Evolutionary conservation across 2,888 invertebrate genomes (phyloP).

Genomic region (Brenthis daphne): DNA sequence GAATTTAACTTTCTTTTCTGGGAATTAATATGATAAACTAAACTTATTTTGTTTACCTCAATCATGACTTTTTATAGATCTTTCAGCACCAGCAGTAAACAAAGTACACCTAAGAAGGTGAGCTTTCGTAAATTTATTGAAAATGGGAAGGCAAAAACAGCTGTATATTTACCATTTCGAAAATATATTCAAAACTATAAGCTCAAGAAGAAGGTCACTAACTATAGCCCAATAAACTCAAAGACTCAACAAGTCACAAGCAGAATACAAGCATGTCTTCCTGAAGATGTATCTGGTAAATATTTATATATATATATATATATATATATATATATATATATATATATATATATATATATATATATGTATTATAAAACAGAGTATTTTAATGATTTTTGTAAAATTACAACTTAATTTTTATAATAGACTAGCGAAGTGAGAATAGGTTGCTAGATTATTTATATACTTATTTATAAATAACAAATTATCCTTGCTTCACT

Average conservation of each 20-base stretch:
- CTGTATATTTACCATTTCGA: conserved; percentile 86
- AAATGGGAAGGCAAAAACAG: conserved; percentile 71
- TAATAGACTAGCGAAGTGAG: background rate
- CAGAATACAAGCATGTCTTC: conserved; percentile 62
- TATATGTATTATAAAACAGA: too few relatives aligned
- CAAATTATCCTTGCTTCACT: too few relatives aligned
- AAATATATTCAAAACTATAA: conserved; percentile 73
- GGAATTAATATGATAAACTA: background rate
- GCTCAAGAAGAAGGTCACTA: conserved; percentile 63
- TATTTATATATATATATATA: too few relatives aligned
- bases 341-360: too few relatives aligned
- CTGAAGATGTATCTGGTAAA: conserved; percentile 65
- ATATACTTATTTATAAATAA: too few relatives aligned
- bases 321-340: too few relatives aligned
- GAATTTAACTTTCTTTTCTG: background rate
- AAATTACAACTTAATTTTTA: too few relatives aligned
- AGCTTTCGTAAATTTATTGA: conserved; percentile 75
- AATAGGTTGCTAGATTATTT: too few relatives aligned
- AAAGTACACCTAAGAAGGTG: conserved; percentile 75
- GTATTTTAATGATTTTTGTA: too few relatives aligned
- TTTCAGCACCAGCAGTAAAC: conserved; percentile 64
- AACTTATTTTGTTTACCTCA: background rate
- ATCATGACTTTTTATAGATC: conserved; percentile 51
- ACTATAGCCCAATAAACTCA: conserved; percentile 68
- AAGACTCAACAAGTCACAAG: conserved; percentile 62